Evolutionary conservation across 92 coral and sea anemone species (phyloP).

Genomic region (Palythoa heliodiscus): DNA sequence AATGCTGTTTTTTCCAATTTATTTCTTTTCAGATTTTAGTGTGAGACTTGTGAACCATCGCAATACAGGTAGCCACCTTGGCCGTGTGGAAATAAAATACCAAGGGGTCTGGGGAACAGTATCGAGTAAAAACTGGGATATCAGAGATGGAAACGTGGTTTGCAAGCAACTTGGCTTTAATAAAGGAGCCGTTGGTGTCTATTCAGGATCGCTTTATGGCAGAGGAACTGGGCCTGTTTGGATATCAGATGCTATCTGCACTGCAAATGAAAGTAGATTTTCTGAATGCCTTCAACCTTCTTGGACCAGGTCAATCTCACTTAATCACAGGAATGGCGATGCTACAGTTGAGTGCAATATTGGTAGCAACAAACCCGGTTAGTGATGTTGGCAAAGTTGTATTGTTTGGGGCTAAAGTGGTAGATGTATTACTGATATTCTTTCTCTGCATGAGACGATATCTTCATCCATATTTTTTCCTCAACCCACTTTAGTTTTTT

Average conservation of each 20-base stretch:
- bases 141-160: conserved; percentile 29
- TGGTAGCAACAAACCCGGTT: conserved; percentile 18
- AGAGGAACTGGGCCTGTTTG: conserved; percentile 11
- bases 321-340: neutral
- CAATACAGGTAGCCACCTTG: neutral
- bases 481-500: neutral
- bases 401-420: neutral
- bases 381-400: neutral
- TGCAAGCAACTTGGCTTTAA: conserved; percentile 30
- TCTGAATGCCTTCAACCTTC: conserved; percentile 19
- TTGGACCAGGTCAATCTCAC: neutral
- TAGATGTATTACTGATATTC: neutral
- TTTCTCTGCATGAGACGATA: neutral
- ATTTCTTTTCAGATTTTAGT: neutral
- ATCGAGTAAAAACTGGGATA: neutral
- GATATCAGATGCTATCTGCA: conserved; percentile 9
- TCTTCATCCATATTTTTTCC: neutral
- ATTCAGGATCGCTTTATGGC: neutral
- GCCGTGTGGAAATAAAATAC: conserved; percentile 27
- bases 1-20: too few relatives aligned
- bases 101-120: conserved; percentile 23
- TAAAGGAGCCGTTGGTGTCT: conserved; percentile 14
- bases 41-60: neutral
- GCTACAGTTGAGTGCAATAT: conserved; percentile 5
- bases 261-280: conserved; percentile 6